phyloP scores from a whole-genome alignment of 2,113 vertebrate genomes.

The Craseonycteris thonglongyai region DNA sequence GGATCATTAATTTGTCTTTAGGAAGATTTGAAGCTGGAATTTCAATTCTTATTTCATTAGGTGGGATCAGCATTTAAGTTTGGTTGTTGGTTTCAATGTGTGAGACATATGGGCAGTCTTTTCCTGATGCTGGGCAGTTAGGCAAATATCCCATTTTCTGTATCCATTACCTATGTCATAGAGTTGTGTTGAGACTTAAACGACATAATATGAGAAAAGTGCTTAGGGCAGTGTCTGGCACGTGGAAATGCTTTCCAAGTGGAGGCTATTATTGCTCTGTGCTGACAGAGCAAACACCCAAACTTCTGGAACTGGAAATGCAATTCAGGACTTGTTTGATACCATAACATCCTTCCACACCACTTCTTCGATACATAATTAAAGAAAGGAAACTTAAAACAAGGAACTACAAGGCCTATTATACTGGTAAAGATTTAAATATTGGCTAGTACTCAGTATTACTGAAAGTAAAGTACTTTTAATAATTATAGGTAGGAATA shows the following conservation, averaged over 20 bases:
- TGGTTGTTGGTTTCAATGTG: background rate
- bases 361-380: background rate
- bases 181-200: background rate
- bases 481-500: background rate
- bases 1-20: background rate
- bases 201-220: background rate
- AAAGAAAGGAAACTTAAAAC: background rate
- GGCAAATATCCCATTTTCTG: background rate
- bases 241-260: background rate
- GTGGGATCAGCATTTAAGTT: background rate
- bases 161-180: background rate
- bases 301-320: background rate
- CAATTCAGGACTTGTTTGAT: background rate
- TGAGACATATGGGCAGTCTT: background rate
- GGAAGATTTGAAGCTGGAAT: background rate
- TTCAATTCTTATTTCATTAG: background rate
- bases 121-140: background rate
- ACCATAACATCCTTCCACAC: background rate
- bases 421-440: background rate
- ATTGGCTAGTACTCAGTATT: background rate
- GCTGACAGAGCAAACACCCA: background rate
- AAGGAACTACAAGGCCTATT: background rate
- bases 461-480: background rate
- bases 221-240: background rate
- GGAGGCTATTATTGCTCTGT: background rate